phyloP scores from a whole-genome alignment of 2,113 vertebrate species.

The Epinephelus lanceolatus region DNA sequence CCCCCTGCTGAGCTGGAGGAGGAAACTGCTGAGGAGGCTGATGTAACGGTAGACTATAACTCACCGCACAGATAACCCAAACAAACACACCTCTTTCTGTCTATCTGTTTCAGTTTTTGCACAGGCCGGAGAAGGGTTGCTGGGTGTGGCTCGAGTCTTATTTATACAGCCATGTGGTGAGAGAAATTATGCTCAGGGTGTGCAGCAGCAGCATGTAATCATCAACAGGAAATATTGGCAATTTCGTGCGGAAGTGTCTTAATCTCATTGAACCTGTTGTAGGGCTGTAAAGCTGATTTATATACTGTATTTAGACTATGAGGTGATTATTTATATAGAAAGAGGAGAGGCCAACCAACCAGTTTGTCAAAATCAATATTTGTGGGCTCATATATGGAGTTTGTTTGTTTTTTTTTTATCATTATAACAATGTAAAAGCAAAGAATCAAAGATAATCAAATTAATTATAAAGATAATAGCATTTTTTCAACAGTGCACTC shows the following conservation, averaged over 20 bases:
- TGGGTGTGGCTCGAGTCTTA: constrained; percentile 42
- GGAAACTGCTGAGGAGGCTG: constrained; percentile 53
- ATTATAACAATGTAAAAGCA: too few relatives aligned
- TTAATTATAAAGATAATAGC: not conserved
- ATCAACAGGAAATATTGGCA: constrained; percentile 35
- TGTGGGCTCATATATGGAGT: not conserved
- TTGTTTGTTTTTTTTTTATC: too few relatives aligned
- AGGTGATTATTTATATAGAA: not conserved
- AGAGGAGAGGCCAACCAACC: not conserved
- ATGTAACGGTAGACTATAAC: constrained; percentile 35
- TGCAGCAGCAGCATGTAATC: constrained; percentile 14
- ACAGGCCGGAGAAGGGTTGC: not conserved
- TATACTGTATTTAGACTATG: not conserved
- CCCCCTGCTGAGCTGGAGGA: constrained; percentile 45
- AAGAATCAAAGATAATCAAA: not conserved
- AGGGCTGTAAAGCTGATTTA: not conserved
- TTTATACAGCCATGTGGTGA: constrained; percentile 9
- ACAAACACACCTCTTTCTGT: constrained; percentile 1
- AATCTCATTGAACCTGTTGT: not conserved
- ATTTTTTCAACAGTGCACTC: not conserved
- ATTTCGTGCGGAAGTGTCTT: constrained; percentile 6
- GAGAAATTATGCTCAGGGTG: not conserved
- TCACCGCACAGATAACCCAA: not conserved
- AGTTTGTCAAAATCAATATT: not conserved
- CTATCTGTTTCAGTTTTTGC: not conserved